Percentiles rank a stretch among this genome's conserved stretches.
phyloP scores from a whole-genome alignment of 1,140 invertebrate genomes.

The Fopius arisanus region DNA sequence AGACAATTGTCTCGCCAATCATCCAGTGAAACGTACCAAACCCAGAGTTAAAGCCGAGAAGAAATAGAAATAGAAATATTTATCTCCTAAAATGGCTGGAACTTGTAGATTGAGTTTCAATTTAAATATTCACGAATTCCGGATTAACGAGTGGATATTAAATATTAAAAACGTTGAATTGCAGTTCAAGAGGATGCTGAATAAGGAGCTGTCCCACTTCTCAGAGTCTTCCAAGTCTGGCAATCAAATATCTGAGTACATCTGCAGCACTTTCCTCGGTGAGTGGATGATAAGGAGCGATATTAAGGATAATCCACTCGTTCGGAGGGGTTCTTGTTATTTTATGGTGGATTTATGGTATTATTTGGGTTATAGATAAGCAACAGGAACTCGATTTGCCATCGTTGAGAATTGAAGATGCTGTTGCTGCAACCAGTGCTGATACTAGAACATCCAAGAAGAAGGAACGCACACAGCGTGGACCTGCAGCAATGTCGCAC shows the following conservation, averaged over 20 bases:
- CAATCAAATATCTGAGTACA: slow-evolving; percentile 99
- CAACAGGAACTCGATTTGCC: slow-evolving; percentile 95
- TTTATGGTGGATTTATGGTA: no score
- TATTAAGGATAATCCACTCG: no score
- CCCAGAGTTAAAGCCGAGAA: no score
- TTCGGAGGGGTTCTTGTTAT: no score
- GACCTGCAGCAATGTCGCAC: slow-evolving; percentile 82
- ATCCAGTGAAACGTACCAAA: no score
- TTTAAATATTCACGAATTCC: not conserved
- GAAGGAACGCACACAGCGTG: slow-evolving; percentile 70
- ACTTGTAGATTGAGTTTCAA: not conserved
- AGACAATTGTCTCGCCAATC: no score
- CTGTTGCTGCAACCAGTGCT: slow-evolving; percentile 65
- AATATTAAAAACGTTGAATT: slow-evolving; percentile 52
- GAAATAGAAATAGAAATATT: no score
- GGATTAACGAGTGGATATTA: not conserved
- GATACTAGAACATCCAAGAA: slow-evolving; percentile 65
- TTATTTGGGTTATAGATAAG: slow-evolving; percentile 75
- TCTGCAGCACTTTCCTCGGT: slow-evolving; percentile 98
- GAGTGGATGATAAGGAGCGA: no score
- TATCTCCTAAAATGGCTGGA: not conserved
- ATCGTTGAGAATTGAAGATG: slow-evolving; percentile 82
- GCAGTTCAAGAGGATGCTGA: slow-evolving; percentile 99
- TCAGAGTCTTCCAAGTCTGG: slow-evolving; percentile 98
- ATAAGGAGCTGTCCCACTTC: slow-evolving; percentile 98